These are phyloP conservation scores for Drosophila trichaetosa DNA, from an alignment of 2,888 invertebrate species.

Conservation along the genomic window DNA sequence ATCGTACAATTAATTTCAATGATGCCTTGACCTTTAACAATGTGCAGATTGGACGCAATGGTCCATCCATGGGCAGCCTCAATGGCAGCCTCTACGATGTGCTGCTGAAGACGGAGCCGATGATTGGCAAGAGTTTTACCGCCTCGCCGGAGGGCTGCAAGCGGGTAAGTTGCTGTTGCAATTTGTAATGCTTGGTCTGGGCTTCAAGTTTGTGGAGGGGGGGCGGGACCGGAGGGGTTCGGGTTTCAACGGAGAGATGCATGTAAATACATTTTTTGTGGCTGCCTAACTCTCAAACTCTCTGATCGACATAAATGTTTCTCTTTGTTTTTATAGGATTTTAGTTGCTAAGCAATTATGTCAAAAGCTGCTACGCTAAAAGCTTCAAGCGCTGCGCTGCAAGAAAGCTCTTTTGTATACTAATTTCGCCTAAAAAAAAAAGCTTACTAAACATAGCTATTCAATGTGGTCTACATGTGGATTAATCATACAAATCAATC, in stretches of 20 bases:
- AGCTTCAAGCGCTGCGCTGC: constrained; percentile 75
- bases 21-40: constrained; percentile 88
- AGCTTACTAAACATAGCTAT: constrained; percentile 76
- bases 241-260: constrained; percentile 39
- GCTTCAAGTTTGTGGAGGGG: not conserved
- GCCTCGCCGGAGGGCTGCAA: constrained; percentile 87
- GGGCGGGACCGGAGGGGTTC: not conserved
- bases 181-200: constrained; percentile 8
- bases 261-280: constrained; percentile 56
- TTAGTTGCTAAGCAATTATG: constrained; percentile 83
- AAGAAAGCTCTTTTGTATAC: constrained; percentile 79
- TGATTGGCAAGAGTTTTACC: constrained; percentile 84
- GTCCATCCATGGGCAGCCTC: constrained; percentile 86
- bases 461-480: constrained; percentile 79
- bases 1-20: constrained; percentile 88
- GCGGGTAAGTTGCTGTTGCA: constrained; percentile 84
- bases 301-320: constrained; percentile 71
- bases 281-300: constrained; percentile 60
- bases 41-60: constrained; percentile 89
- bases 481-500: constrained; percentile 63
- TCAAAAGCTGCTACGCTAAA: constrained; percentile 68
- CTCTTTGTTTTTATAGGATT: constrained; percentile 83
- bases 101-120: constrained; percentile 86
- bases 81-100: constrained; percentile 83
- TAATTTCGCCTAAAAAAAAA: constrained; percentile 71